Conservation (phyloP, 2,113 vertebrate species). For the Mugil cephalus region DNA sequence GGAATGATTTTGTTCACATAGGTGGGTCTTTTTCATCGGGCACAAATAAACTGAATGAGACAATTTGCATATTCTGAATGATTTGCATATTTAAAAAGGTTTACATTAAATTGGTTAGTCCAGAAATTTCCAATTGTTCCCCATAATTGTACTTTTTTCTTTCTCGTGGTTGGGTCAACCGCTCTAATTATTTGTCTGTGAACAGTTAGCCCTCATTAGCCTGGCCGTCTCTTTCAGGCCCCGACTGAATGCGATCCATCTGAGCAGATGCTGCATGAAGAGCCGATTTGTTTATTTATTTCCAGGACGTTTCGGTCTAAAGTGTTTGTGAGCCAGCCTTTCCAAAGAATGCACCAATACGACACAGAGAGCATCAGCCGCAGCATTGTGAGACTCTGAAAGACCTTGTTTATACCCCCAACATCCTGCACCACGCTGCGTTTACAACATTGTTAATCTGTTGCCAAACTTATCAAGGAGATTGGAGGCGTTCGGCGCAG, state of each 20-base stretch:
- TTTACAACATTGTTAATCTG: conserved; percentile 75
- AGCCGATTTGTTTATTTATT: conserved; percentile 75
- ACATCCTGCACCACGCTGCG: conserved; percentile 48
- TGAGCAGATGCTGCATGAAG: conserved; percentile 75
- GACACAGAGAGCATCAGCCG: conserved; percentile 30
- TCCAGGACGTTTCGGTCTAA: conserved; percentile 63
- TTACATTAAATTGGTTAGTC: background rate
- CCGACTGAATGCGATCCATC: conserved; percentile 71
- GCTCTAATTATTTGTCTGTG: conserved; percentile 67
- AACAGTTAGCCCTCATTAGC: conserved; percentile 76
- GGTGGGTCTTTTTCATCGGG: conserved; percentile 23
- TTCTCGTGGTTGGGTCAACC: conserved; percentile 56
- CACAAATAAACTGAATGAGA: conserved; percentile 14
- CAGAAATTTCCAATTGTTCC: conserved; percentile 9
- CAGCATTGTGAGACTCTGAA: conserved; percentile 39
- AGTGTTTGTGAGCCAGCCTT: conserved; percentile 54
- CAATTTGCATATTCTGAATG: conserved; percentile 40
- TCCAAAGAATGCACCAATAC: conserved; percentile 57
- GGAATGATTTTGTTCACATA: conserved; percentile 20
- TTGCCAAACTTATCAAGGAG: conserved; percentile 72
- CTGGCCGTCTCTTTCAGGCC: conserved; percentile 63
- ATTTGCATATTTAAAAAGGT: conserved; percentile 40
- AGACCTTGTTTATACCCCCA: conserved; percentile 58
- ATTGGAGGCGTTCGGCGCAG: conserved; percentile 61
- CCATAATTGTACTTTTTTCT: conserved; percentile 4